A percentile compares a stretch with the other conserved stretches of the same genome.
These are phyloP conservation scores for Microcebus tavaratra DNA, from an alignment of 2,113 vertebrate species.

Conservation along the genomic window DNA sequence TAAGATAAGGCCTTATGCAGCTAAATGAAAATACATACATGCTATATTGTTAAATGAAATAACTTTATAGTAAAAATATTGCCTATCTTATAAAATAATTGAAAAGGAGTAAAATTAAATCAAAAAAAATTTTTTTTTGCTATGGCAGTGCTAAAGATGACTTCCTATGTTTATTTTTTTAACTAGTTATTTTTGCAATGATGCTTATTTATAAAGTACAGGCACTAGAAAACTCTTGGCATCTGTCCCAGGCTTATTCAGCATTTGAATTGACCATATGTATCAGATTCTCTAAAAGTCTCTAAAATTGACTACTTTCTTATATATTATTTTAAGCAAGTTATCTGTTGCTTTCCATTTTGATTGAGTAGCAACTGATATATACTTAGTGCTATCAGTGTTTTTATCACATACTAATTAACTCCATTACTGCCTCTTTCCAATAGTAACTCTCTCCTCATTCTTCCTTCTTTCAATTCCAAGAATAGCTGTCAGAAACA, in stretches of 20 bases:
- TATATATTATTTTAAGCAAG: constrained; percentile 3
- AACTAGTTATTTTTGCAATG: not conserved
- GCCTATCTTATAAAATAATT: not conserved
- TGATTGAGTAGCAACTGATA: constrained; percentile 46
- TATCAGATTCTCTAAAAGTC: not conserved
- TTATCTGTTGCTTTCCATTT: not conserved
- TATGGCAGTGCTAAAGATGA: not conserved
- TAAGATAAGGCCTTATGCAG: not conserved
- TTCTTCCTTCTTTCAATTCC: not conserved
- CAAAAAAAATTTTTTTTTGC: not conserved
- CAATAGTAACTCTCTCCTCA: not conserved
- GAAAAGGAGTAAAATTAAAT: not conserved
- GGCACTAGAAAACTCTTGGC: not conserved
- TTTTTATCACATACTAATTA: constrained; percentile 42
- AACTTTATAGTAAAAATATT: not conserved
- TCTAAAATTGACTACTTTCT: constrained; percentile 12
- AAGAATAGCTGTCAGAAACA: constrained; percentile 15
- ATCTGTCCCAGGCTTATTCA: not conserved
- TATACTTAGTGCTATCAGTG: not conserved
- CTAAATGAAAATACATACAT: not conserved
- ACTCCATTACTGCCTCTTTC: not conserved
- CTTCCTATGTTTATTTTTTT: not conserved
- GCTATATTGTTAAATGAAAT: not conserved
- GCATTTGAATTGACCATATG: not conserved
- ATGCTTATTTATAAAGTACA: not conserved